phyloP scores from a whole-genome alignment of 2,113 vertebrate species.

The Megalops atlanticus region DNA sequence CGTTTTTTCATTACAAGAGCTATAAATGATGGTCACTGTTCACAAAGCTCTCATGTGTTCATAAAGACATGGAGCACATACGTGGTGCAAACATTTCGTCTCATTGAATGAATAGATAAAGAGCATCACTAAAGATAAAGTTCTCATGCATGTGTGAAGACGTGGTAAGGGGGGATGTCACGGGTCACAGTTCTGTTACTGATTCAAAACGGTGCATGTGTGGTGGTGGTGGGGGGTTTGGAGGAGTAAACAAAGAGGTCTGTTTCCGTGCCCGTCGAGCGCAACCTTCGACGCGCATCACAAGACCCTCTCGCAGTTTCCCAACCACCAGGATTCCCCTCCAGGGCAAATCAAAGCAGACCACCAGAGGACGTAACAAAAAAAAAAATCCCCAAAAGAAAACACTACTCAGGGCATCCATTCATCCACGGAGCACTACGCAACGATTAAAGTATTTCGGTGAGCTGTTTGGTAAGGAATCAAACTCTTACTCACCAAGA shows the following conservation, averaged over 20 bases:
- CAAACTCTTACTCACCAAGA: not conserved
- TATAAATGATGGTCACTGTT: no score
- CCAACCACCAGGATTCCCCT: not conserved
- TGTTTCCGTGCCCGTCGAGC: not conserved
- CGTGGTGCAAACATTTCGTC: no score
- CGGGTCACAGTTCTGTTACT: not conserved
- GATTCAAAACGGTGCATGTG: not conserved
- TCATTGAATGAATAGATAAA: not conserved
- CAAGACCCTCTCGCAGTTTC: not conserved
- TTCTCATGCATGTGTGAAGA: not conserved
- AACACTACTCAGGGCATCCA: not conserved
- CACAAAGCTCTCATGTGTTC: no score
- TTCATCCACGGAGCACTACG: not conserved
- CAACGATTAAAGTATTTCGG: not conserved
- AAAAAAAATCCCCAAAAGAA: not conserved
- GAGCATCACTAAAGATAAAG: not conserved
- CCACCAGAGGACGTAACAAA: not conserved
- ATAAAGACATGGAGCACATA: no score
- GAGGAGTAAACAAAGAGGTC: not conserved
- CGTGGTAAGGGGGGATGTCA: not conserved
- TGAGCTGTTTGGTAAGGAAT: not conserved
- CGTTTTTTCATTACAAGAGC: no score
- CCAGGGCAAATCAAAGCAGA: not conserved
- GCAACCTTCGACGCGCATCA: not conserved
- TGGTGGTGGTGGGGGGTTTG: no score